A percentile compares a stretch with the other conserved stretches of the same genome.
Evolutionary conservation across 2,113 vertebrate genomes (phyloP).

Genomic region (Cyphomyrus discorhynchus): DNA sequence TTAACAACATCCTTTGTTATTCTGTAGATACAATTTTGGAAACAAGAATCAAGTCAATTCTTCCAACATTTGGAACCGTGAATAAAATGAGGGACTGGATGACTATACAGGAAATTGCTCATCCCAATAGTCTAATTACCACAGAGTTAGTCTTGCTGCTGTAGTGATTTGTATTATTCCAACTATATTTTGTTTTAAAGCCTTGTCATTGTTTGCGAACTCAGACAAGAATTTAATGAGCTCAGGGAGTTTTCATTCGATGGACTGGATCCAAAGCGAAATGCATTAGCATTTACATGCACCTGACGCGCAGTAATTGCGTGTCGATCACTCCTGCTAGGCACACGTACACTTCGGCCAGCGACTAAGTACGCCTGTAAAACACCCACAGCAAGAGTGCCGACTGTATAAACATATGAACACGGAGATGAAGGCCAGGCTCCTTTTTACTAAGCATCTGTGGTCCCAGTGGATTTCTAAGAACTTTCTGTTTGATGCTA

Average conservation of each 20-base stretch:
- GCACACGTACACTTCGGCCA: background rate
- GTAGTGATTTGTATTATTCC: background rate
- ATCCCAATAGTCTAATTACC: background rate
- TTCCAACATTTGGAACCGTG: background rate
- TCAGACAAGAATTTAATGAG: background rate
- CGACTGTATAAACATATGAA: background rate
- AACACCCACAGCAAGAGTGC: background rate
- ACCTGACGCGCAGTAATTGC: background rate
- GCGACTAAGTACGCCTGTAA: background rate
- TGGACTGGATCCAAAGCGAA: background rate
- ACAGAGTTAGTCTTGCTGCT: background rate
- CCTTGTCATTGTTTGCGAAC: background rate
- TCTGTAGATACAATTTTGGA: background rate
- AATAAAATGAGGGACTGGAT: background rate
- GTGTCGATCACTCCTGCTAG: background rate
- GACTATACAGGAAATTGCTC: background rate
- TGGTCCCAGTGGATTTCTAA: background rate
- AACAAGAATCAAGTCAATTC: slow-evolving; percentile 4
- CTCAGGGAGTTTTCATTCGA: background rate
- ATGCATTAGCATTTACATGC: background rate
- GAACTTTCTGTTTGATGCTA: background rate
- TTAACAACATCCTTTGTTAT: background rate
- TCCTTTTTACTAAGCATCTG: background rate
- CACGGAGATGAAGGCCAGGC: background rate
- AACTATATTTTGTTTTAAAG: background rate